These are phyloP conservation scores for Parauchenoglanis ngamensis DNA, from an alignment of 2,797 vertebrate genomes.

Conservation along the genomic window DNA sequence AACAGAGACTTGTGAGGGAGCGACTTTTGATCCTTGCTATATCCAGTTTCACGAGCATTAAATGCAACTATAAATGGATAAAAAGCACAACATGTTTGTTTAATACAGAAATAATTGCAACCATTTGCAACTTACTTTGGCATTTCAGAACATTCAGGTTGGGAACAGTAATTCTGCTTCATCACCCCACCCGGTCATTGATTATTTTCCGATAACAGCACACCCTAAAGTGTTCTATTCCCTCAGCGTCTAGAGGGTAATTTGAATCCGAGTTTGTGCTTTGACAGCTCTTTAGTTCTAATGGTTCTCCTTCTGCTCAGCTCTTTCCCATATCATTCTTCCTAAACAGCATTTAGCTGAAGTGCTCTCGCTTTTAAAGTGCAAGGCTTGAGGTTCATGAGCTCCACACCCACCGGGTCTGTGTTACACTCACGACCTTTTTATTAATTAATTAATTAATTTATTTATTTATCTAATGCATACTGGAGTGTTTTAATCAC, in stretches of 20 bases:
- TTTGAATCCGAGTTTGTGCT: not conserved
- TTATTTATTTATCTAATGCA: not conserved
- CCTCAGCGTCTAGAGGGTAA: not conserved
- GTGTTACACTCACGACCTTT: not conserved
- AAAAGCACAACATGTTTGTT: not conserved
- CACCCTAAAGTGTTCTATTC: not conserved
- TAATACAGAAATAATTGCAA: not conserved
- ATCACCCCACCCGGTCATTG: not conserved
- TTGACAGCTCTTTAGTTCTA: not conserved
- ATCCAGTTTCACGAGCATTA: not conserved
- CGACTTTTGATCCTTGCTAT: not conserved
- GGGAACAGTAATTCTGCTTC: not conserved
- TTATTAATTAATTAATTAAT: not conserved
- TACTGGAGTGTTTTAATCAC: not conserved
- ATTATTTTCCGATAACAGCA: not conserved
- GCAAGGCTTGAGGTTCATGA: not conserved
- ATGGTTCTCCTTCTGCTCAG: not conserved
- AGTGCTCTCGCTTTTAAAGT: conserved; percentile 6
- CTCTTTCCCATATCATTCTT: not conserved
- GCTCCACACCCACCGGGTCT: not conserved
- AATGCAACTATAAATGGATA: not conserved
- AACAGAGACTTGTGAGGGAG: not conserved
- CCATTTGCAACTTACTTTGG: not conserved
- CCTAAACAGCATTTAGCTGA: not conserved
- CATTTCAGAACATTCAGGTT: not conserved